phyloP scores from a whole-genome alignment of 1,140 invertebrate genomes.

The Amyelois transitella region DNA sequence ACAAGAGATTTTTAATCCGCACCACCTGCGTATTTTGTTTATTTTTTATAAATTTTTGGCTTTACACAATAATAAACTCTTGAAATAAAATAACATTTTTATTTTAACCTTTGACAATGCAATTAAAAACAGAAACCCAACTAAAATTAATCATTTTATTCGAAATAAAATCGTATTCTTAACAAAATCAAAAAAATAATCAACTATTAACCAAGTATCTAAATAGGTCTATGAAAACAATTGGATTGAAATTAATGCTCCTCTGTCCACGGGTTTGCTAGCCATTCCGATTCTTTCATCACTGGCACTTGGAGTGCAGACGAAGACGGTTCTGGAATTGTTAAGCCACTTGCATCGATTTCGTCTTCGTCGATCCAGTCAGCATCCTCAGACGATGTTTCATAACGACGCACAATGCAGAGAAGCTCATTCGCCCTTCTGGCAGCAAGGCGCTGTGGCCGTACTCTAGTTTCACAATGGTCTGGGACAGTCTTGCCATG shows the following conservation, averaged over 20 bases:
- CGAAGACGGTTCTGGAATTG: conserved; percentile 21
- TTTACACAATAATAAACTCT: too few relatives aligned
- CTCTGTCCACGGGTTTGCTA: conserved; percentile 12
- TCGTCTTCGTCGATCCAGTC: conserved; percentile 11
- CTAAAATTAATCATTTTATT: conserved; percentile 8
- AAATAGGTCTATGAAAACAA: conserved; percentile 14
- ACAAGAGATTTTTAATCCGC: too few relatives aligned
- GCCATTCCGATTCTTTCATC: conserved; percentile 10
- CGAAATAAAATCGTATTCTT: conserved; percentile 10
- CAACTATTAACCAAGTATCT: conserved; percentile 10
- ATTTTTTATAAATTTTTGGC: too few relatives aligned
- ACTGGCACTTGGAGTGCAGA: conserved; percentile 13
- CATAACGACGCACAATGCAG: conserved; percentile 21
- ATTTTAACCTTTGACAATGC: conserved; percentile 5
- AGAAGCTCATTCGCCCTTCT: conserved; percentile 21
- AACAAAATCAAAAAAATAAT: conserved; percentile 12
- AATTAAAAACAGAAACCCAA: conserved; percentile 6
- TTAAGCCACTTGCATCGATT: conserved; percentile 21
- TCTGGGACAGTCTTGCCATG: conserved; percentile 20
- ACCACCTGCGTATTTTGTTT: too few relatives aligned
- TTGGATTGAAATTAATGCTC: conserved; percentile 11
- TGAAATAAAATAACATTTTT: conserved; percentile 7
- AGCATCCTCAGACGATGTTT: conserved; percentile 14
- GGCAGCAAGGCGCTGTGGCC: conserved; percentile 17
- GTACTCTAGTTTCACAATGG: conserved; percentile 20